Evolutionary conservation across 2,888 invertebrate genomes (phyloP).

Genomic region (Eristalis tenax): DNA sequence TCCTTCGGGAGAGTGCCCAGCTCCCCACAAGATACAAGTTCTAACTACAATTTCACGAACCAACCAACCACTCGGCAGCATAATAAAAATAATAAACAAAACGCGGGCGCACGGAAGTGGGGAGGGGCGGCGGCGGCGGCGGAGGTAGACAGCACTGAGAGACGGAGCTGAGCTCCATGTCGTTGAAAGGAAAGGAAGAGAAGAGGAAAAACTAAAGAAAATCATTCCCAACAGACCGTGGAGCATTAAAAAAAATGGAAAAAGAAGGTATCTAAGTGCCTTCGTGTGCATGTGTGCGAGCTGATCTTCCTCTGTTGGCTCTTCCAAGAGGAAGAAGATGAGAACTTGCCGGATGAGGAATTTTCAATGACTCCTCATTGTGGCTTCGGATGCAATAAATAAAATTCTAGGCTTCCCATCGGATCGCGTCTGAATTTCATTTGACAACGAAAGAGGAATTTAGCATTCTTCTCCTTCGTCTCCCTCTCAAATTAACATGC

Average conservation of each 20-base stretch:
- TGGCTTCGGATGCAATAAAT: constrained; percentile 21
- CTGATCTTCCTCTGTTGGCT: not conserved
- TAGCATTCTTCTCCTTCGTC: not conserved
- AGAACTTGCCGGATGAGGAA: constrained; percentile 50
- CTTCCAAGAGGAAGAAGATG: constrained; percentile 34
- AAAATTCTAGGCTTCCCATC: constrained; percentile 9
- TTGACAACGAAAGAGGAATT: not conserved
- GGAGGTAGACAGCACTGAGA: not conserved
- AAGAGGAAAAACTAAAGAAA: constrained; percentile 32
- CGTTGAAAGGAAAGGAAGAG: constrained; percentile 24
- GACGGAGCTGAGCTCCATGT: not conserved
- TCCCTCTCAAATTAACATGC: constrained; percentile 61
- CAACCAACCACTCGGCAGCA: constrained; percentile 19
- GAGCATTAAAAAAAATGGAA: constrained; percentile 43
- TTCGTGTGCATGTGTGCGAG: not conserved
- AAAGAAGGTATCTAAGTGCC: not conserved
- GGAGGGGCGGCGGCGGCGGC: not conserved
- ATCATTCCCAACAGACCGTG: constrained; percentile 69
- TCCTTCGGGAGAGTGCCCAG: constrained; percentile 52
- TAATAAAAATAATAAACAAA: constrained; percentile 36
- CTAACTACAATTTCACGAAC: constrained; percentile 53
- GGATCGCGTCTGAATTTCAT: too few relatives aligned
- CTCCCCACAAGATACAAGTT: constrained; percentile 36
- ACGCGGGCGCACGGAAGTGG: not conserved
- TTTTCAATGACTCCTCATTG: constrained; percentile 49